Evolutionary conservation across 2,888 invertebrate genomes (phyloP), one percentile per base, ranked within the genome.

Genomic region (Drosophila nr. fundita): DNA sequence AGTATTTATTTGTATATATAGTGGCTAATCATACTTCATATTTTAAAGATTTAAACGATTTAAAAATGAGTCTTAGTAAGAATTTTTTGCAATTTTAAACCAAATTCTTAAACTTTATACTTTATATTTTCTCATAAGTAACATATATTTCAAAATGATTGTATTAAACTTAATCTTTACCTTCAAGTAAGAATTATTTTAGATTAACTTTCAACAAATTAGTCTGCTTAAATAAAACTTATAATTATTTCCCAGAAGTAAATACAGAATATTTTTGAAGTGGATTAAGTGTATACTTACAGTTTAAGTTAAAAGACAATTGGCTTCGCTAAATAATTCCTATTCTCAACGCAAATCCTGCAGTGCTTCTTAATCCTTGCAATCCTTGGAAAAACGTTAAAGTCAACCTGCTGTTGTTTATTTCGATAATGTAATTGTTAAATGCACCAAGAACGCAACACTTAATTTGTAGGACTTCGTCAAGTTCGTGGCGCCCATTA

Each of bases 401-500:
- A 52, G 21, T 69, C 60, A 65, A 50, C 53, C 73, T 48, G 74
- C 60, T 70, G 68, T 66, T 62, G 54, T 50, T 52, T 34, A 53
- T 63, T 30, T 38, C 18, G 52, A 53, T 54, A 29, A 45, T 64
- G 50, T 27, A 10, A 53, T 63, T 54, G 60, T 45, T 40, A 63
- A 42, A 42, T 60, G 15, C 13, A 38, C 70, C 69, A 73, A 73
- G 70, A 71, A 71, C 62, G 72, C 40, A 64, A 54, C 87, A 83
- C 83, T 75, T 83, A 73, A 81, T 76, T 81, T 69, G 58, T 66
- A 63, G 30, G 69, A 63, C 65, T 62, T 75, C 55, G 67, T 52
- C 52, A 27, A 59, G 57, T 48, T 66, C 42, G 49, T 48, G 52
- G 30, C 57, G 65, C 48, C 83, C 69, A 72, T 78, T 67, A 66